Base-by-base conservation (phyloP, 2,888 invertebrate genomes). In the Hipparchia sbordonii region DNA sequence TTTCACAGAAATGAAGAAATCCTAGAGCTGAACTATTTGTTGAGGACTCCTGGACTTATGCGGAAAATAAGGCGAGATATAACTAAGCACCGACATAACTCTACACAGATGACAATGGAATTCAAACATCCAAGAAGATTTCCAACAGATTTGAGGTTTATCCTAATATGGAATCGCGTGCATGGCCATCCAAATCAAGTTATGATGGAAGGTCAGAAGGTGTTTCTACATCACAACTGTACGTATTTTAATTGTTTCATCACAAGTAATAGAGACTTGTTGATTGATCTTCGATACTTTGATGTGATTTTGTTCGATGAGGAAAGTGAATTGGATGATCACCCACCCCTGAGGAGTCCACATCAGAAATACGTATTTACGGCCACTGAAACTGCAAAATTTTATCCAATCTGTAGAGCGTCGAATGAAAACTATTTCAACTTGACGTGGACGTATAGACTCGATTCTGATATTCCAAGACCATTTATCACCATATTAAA, bases 251-350 rank as follows among this genome's bases (percentile, higher is more conserved):
- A 95, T 69, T 95, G 95, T 75, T 92, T 82, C 72, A 80, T 94
- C 0, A 94, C 90, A 0, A 84, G 80, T 48, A 81, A 89, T 5
- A 89, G 82, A 68, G 79, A 75, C 4, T 87, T 78, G 62, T 75
- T 92, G 0, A 77, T 83, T 0, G 87, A 94, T 71, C 82, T 89
- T 6, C 82, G 87, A 12, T 76, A 85, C 48, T 93, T 82, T 56
- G 94, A 95, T 63, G 95, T 95, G 0, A 84, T 95, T 6, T 66
- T 95, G 0, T 95, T 95, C 70, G 95, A 95, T 69, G 91, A 90
- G 0, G 90, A 92, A 75, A 86, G 86, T 69, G 77, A 76, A 71
- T 90, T 89, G 89, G 87, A 89, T 33, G 33, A 60, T 0, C 81
- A 83, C 70, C 84, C 89, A 0, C n/a, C 77, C 0, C 23, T 84